Conservation (phyloP, 2,888 invertebrate genomes). For the Adineta ricciae region DNA sequence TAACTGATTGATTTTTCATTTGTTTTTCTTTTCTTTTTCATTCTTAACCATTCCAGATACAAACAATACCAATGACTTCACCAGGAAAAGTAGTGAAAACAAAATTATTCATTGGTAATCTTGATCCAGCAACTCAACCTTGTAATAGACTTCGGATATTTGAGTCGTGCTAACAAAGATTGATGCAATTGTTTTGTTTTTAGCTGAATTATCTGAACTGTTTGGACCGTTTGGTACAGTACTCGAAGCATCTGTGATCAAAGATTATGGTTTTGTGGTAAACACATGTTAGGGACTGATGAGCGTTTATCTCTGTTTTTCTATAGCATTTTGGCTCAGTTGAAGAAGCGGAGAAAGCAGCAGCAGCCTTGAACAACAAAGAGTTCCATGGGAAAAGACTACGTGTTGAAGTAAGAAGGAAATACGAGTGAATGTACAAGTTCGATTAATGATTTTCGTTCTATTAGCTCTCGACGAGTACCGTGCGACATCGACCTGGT, state of each 20-base stretch:
- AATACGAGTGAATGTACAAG: background rate
- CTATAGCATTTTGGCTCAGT: background rate
- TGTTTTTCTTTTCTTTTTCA: background rate
- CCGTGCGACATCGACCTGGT: background rate
- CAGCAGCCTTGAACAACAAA: background rate
- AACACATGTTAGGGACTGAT: no score
- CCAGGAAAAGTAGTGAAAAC: background rate
- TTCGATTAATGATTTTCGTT: background rate
- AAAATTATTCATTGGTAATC: conserved; percentile 12
- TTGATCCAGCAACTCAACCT: background rate
- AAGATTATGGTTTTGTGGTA: conserved; percentile 23
- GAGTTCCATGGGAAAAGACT: conserved; percentile 7
- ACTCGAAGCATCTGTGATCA: conserved; percentile 12
- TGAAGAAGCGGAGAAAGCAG: conserved; percentile 14
- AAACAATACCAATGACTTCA: background rate
- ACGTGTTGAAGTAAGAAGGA: background rate
- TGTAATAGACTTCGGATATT: background rate
- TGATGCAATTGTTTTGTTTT: background rate
- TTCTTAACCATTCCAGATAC: background rate
- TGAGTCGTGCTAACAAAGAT: background rate
- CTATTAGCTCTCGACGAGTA: background rate
- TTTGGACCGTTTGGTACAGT: background rate
- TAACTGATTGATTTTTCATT: background rate
- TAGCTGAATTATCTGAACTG: conserved; percentile 11
- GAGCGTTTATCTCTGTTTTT: no score